These are phyloP conservation scores for Tachina lurida DNA, from an alignment of 2,888 invertebrate species.

Conservation along the genomic window DNA sequence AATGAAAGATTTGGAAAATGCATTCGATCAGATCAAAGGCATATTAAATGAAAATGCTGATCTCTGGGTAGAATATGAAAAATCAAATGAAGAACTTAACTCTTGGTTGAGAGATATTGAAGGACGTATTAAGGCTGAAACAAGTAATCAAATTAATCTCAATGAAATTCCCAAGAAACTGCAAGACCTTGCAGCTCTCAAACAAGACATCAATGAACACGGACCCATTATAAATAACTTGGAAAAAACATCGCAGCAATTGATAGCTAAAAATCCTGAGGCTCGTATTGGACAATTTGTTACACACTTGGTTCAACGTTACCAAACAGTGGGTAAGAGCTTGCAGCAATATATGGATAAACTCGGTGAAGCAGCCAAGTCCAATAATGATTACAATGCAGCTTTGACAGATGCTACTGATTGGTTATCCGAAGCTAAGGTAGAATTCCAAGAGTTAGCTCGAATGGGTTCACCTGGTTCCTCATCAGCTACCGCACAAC, in stretches of 20 bases:
- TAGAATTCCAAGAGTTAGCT: slow-evolving; percentile 89
- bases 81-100: slow-evolving; percentile 88
- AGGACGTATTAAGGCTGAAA: slow-evolving; percentile 88
- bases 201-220: slow-evolving; percentile 86
- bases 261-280: slow-evolving; percentile 91
- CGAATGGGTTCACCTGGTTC: slow-evolving; percentile 88
- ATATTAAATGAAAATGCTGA: slow-evolving; percentile 88
- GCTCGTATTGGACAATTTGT: slow-evolving; percentile 92
- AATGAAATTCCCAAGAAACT: slow-evolving; percentile 88
- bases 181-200: slow-evolving; percentile 86
- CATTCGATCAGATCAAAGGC: slow-evolving; percentile 87
- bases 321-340: slow-evolving; percentile 89
- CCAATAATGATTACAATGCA: slow-evolving; percentile 86
- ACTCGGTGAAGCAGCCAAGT: slow-evolving; percentile 88
- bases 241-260: slow-evolving; percentile 87
- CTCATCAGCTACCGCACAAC: slow-evolving; percentile 88
- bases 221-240: slow-evolving; percentile 87
- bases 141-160: slow-evolving; percentile 88
- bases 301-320: slow-evolving; percentile 89
- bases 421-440: slow-evolving; percentile 91
- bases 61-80: slow-evolving; percentile 92
- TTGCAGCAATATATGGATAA: slow-evolving; percentile 88
- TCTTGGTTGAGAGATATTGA: slow-evolving; percentile 92
- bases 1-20: slow-evolving; percentile 87
- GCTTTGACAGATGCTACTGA: slow-evolving; percentile 89